Percentiles rank a stretch among this genome's conserved stretches.
Conservation (phyloP, 1,140 invertebrate genomes). For the Hyposmocoma kahamanoa region DNA sequence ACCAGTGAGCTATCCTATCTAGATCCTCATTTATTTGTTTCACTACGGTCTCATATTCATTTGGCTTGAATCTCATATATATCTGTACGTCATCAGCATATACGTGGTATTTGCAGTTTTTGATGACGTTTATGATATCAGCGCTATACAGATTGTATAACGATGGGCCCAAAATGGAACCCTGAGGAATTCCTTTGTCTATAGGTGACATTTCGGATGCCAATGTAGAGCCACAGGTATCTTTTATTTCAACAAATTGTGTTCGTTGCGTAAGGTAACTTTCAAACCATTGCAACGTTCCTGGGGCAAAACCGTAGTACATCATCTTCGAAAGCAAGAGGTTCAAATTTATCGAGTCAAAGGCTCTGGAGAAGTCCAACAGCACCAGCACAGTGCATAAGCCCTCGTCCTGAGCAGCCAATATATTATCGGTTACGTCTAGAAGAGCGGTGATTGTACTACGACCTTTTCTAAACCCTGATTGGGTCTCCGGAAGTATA, state of each 20-base stretch:
- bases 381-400: background rate
- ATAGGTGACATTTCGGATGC: background rate
- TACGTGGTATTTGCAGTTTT: constrained; percentile 2
- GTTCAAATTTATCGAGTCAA: background rate
- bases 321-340: background rate
- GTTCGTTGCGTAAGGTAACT: background rate
- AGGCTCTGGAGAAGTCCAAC: constrained; percentile 1
- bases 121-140: background rate
- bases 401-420: background rate
- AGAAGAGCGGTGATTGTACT: background rate
- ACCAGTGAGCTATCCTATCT: background rate
- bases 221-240: background rate
- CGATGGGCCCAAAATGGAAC: background rate
- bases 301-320: constrained; percentile 2
- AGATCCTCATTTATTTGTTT: background rate
- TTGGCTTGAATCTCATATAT: background rate
- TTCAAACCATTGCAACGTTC: background rate
- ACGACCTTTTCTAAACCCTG: background rate
- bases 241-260: background rate
- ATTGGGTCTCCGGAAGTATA: background rate
- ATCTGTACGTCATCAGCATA: constrained; percentile 1
- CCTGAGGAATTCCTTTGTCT: background rate
- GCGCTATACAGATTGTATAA: background rate
- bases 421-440: background rate
- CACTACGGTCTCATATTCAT: background rate